Percentiles rank a stretch among this genome's conserved stretches.
Conservation (phyloP, 2,113 vertebrate species). For the Cacatua alba region DNA sequence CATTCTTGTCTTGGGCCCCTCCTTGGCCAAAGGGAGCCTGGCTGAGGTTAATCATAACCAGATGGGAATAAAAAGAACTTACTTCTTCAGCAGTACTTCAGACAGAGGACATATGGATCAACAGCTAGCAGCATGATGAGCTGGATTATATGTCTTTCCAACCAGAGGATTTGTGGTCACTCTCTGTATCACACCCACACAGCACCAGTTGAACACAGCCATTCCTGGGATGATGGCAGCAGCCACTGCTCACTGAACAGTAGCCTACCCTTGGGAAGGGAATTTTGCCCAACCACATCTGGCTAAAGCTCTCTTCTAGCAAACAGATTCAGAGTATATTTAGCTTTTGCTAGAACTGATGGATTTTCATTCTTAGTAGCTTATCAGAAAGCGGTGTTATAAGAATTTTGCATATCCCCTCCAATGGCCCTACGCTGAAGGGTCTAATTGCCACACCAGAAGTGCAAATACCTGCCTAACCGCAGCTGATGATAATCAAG, state of each 20-base stretch:
- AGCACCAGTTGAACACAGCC: not conserved
- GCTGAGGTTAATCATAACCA: conserved; percentile 8
- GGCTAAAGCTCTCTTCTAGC: not conserved
- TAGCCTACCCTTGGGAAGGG: not conserved
- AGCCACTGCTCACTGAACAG: not conserved
- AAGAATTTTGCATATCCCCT: not conserved
- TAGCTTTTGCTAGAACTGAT: not conserved
- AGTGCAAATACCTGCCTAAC: not conserved
- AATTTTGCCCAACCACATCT: not conserved
- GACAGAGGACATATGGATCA: not conserved
- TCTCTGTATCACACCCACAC: fast-evolving
- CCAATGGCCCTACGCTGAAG: not conserved
- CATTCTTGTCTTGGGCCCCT: not conserved
- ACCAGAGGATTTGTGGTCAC: not conserved
- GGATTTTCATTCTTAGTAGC: not conserved
- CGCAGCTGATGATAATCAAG: not conserved
- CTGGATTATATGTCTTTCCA: not conserved
- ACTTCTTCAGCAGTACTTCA: not conserved
- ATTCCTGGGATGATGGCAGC: not conserved
- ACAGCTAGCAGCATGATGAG: not conserved
- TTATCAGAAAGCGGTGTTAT: not conserved
- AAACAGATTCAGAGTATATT: not conserved
- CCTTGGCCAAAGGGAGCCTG: not conserved
- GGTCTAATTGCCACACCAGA: not conserved
- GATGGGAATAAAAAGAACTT: not conserved